phyloP scores from a whole-genome alignment of 2,888 invertebrate genomes.

The Thecophora atra region DNA sequence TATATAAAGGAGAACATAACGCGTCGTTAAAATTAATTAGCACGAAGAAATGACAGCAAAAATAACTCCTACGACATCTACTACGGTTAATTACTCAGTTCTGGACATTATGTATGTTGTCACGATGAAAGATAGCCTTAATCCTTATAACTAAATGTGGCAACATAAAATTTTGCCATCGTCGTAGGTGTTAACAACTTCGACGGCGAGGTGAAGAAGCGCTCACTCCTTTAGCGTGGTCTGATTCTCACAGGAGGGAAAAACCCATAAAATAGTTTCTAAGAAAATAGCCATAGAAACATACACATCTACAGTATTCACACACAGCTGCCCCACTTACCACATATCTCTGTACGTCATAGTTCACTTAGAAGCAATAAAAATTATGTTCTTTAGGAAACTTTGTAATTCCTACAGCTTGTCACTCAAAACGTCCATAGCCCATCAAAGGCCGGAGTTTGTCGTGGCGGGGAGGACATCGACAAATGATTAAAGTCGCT shows the following conservation, averaged over 20 bases:
- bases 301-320: background rate
- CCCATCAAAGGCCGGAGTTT: background rate
- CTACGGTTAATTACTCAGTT: constrained; percentile 2
- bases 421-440: background rate
- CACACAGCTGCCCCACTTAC: background rate
- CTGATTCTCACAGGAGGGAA: background rate
- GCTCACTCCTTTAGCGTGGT: background rate
- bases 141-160: constrained; percentile 1
- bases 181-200: background rate
- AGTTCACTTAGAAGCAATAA: background rate
- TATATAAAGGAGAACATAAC: too few species aligned
- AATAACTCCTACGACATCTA: too few species aligned
- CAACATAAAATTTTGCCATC: background rate
- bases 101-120: background rate
- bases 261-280: background rate
- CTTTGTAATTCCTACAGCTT: constrained; percentile 2
- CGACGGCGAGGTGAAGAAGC: too few species aligned
- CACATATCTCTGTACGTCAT: too few species aligned
- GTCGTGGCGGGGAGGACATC: constrained; percentile 44
- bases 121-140: background rate
- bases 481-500: constrained; percentile 59
- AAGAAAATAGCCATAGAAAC: background rate
- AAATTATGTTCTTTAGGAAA: constrained; percentile 1
- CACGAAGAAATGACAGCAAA: too few species aligned
- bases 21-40: too few species aligned